Conservation (phyloP, 2,113 vertebrate genomes). For the Oreotrochilus melanogaster region DNA sequence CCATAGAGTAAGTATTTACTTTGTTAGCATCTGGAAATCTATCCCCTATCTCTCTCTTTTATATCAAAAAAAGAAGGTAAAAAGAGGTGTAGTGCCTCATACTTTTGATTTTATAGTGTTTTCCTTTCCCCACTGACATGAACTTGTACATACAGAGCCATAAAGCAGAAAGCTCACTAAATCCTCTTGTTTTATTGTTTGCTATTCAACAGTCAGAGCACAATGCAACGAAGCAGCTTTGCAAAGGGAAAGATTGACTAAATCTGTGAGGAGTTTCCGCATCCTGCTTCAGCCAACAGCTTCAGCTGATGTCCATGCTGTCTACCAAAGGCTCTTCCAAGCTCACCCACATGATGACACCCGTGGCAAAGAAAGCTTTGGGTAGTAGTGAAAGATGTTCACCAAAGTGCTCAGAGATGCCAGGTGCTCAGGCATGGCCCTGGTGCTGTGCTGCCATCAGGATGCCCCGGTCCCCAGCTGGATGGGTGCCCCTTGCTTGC, state of each 20-base stretch:
- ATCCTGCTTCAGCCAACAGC: neutral
- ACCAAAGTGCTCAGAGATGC: fast-evolving
- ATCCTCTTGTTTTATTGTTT: neutral
- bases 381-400: neutral
- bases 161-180: neutral
- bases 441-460: fast-evolving
- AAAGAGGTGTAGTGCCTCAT: neutral
- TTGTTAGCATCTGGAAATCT: neutral
- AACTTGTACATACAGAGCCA: neutral
- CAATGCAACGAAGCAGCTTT: neutral
- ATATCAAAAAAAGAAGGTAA: neutral
- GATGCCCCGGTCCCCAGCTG: neutral
- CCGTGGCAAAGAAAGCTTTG: neutral
- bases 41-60: neutral
- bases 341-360: neutral
- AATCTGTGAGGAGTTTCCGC: neutral
- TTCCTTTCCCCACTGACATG: neutral
- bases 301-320: neutral
- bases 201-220: neutral
- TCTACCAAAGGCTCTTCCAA: neutral
- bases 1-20: neutral
- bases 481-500: neutral
- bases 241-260: neutral
- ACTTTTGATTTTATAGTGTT: neutral
- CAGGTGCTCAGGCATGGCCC: neutral